Conservation (phyloP, 2,113 vertebrate species). For the Diphyllodes magnificus region DNA sequence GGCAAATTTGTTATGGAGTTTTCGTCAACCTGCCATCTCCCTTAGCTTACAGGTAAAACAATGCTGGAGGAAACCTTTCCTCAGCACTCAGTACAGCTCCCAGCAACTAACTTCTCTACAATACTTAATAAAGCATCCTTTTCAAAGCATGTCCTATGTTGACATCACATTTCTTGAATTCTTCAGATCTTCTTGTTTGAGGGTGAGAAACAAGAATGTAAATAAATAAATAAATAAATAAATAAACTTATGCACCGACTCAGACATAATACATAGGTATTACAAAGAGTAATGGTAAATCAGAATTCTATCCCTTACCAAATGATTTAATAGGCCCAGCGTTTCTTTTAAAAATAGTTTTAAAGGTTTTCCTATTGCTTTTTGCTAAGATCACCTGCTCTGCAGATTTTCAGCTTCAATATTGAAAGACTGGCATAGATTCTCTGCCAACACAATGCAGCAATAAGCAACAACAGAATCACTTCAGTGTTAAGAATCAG, state of each 20-base stretch:
- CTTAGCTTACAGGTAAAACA: background rate
- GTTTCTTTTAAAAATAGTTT: background rate
- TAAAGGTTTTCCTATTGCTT: background rate
- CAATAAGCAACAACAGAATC: background rate
- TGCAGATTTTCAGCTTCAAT: background rate
- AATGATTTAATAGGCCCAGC: background rate
- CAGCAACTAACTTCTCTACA: background rate
- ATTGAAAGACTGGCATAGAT: background rate
- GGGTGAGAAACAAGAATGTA: background rate
- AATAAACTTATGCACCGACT: background rate
- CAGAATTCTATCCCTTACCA: background rate
- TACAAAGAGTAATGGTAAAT: background rate
- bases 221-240: fast-evolving
- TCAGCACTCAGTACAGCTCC: background rate
- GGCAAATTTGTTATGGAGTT: background rate
- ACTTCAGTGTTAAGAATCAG: background rate
- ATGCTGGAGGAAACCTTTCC: background rate
- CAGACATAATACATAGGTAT: background rate
- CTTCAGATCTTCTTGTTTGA: background rate
- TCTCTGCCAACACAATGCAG: background rate
- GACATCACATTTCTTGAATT: background rate
- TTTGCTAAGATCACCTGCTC: background rate
- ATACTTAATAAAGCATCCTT: background rate
- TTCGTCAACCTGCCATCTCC: background rate
- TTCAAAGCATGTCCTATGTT: background rate